Evolutionary conservation across 1,140 invertebrate genomes (phyloP).

Genomic region (Dendrolimus punctatus): DNA sequence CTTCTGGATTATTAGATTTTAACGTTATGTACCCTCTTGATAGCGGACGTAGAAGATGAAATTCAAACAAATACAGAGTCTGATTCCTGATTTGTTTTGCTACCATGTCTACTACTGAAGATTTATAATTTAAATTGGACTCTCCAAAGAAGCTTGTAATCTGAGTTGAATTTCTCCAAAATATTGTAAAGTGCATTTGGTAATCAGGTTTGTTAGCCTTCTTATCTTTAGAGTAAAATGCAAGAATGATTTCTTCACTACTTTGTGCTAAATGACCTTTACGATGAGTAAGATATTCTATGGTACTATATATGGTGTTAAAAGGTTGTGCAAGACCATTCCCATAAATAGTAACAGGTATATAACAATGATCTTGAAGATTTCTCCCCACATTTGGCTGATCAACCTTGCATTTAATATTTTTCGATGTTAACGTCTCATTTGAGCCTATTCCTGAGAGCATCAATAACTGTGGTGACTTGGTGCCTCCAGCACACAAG

Average conservation of each 20-base stretch:
- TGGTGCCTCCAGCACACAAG: no score
- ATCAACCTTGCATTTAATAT: no score
- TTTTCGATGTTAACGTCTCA: no score
- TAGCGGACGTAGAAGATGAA: constrained; percentile 59
- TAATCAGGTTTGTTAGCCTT: constrained; percentile 27
- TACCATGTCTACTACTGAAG: constrained; percentile 42
- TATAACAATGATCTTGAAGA: constrained; percentile 72
- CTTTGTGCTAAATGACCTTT: constrained; percentile 21
- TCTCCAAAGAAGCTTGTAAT: constrained; percentile 2
- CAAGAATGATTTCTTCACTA: constrained; percentile 17
- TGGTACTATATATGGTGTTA: constrained; percentile 5
- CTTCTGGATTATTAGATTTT: constrained; percentile 40
- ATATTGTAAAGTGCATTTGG: constrained; percentile 22
- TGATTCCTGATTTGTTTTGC: constrained; percentile 40
- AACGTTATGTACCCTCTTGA: constrained; percentile 52
- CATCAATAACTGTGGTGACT: no score
- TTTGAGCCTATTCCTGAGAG: no score
- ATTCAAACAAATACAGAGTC: constrained; percentile 35
- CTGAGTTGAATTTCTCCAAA: constrained; percentile 11
- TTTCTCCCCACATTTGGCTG: constrained; percentile 79
- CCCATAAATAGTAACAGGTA: constrained; percentile 23
- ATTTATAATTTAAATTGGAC: constrained; percentile 24
- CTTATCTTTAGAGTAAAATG: constrained; percentile 24
- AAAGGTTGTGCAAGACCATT: constrained; percentile 10
- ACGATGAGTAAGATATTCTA: constrained; percentile 25